Percentiles rank a stretch among this genome's conserved stretches.
Conservation (phyloP, 2,113 vertebrate genomes). For the Corythoichthys intestinalis region DNA sequence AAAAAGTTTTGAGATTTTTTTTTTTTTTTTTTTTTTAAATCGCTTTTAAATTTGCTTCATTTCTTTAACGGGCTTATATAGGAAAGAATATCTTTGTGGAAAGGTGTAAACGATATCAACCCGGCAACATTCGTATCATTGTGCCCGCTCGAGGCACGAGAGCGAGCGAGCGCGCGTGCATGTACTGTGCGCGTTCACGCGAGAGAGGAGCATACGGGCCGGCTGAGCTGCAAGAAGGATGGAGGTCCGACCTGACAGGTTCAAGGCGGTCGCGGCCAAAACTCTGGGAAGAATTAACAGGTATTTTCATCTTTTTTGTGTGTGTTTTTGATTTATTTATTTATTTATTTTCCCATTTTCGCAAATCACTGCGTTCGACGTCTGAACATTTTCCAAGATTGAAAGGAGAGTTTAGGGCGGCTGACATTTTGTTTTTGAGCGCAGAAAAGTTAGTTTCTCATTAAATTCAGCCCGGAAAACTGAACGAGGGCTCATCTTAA, state of each 20-base stretch:
- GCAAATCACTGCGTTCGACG: background rate
- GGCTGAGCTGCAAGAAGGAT: constrained; percentile 72
- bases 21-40: too few species aligned
- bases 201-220: constrained; percentile 67
- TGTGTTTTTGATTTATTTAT: background rate
- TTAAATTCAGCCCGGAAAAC: background rate
- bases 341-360: constrained; percentile 20
- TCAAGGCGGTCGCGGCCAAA: constrained; percentile 73
- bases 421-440: background rate
- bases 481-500: background rate
- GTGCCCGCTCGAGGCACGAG: constrained; percentile 2
- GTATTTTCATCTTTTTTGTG: constrained; percentile 38
- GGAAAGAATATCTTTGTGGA: too few species aligned
- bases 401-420: background rate
- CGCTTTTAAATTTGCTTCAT: too few species aligned
- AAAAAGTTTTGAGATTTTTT: too few species aligned
- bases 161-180: constrained; percentile 23
- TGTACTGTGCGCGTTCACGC: constrained; percentile 40
- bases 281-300: constrained; percentile 77
- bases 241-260: constrained; percentile 78
- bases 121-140: too few species aligned
- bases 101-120: too few species aligned
- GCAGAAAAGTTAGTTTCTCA: constrained; percentile 16
- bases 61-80: too few species aligned
- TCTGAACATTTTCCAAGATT: background rate